phyloP scores from a whole-genome alignment of 2,113 vertebrate species.

The Stegastes partitus region DNA sequence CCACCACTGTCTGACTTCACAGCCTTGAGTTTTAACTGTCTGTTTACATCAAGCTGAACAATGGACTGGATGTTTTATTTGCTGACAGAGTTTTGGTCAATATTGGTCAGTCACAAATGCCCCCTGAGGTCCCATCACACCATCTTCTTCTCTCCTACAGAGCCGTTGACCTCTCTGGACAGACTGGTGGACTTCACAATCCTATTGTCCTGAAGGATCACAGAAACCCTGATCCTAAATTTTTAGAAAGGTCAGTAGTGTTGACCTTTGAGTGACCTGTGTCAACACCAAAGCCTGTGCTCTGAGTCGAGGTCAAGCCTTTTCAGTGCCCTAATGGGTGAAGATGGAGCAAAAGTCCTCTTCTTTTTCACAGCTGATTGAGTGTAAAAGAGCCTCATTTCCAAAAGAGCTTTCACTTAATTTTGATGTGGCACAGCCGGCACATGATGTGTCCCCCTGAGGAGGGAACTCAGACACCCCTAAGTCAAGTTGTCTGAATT shows the following conservation, averaged over 20 bases:
- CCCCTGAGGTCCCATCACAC: not conserved
- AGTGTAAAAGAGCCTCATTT: slow-evolving; percentile 54
- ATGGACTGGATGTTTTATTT: not conserved
- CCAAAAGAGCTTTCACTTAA: slow-evolving; percentile 49
- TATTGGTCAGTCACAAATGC: slow-evolving; percentile 10
- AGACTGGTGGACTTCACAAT: slow-evolving; percentile 19
- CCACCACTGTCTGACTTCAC: not conserved
- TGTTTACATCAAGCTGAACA: not conserved
- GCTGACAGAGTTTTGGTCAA: not conserved
- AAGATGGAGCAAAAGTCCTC: slow-evolving; percentile 67
- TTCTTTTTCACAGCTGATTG: slow-evolving; percentile 53
- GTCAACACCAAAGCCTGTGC: slow-evolving; percentile 72
- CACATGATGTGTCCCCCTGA: not conserved
- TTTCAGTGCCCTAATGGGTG: slow-evolving; percentile 51
- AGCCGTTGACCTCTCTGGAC: slow-evolving; percentile 21
- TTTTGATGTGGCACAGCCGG: slow-evolving; percentile 63
- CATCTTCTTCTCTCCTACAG: slow-evolving; percentile 11
- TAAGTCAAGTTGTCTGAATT: slow-evolving; percentile 54
- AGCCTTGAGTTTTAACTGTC: not conserved
- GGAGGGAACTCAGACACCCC: slow-evolving; percentile 33
- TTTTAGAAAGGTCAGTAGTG: slow-evolving; percentile 54
- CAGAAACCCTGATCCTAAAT: slow-evolving; percentile 41
- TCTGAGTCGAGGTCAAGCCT: slow-evolving; percentile 60
- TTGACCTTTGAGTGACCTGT: slow-evolving; percentile 73
- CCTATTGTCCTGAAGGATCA: slow-evolving; percentile 58